Percentiles rank a stretch among this genome's conserved stretches.
Evolutionary conservation across 2,113 vertebrate species (phyloP).

Genomic region (Excalfactoria chinensis): DNA sequence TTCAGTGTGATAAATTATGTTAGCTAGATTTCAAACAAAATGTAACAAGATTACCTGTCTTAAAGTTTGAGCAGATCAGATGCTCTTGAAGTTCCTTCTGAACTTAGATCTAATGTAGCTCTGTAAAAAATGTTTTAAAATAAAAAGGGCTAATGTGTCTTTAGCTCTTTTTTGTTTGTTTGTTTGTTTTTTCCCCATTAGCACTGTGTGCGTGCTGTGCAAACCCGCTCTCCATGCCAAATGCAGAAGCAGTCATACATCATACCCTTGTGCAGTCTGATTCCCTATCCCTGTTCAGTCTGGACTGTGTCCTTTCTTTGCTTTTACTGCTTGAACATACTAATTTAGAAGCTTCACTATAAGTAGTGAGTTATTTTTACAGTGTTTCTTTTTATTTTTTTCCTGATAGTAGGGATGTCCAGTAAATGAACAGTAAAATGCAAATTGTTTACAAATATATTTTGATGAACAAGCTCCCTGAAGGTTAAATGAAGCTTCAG

Average conservation of each 20-base stretch:
- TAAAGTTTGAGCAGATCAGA: neutral
- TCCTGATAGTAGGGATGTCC: neutral
- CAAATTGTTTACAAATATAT: neutral
- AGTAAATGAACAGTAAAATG: neutral
- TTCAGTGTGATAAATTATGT: neutral
- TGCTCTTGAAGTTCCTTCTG: neutral
- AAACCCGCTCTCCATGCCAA: neutral
- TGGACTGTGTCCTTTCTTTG: neutral
- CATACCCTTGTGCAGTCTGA: rapidly evolving
- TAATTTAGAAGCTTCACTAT: neutral
- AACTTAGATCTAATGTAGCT: neutral
- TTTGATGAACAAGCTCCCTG: neutral
- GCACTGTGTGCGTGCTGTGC: neutral
- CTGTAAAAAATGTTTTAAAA: neutral
- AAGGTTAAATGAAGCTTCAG: neutral
- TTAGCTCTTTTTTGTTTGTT: neutral
- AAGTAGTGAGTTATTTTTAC: neutral
- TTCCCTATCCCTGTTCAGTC: neutral
- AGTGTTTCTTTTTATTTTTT: neutral
- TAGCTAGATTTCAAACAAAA: neutral
- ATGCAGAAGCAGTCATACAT: neutral
- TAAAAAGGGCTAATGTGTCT: neutral
- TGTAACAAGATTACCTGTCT: neutral
- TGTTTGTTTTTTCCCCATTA: neutral
- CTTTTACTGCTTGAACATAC: neutral